Evolutionary conservation across 2,113 vertebrate genomes (phyloP).

Genomic region (Oceanites oceanicus): DNA sequence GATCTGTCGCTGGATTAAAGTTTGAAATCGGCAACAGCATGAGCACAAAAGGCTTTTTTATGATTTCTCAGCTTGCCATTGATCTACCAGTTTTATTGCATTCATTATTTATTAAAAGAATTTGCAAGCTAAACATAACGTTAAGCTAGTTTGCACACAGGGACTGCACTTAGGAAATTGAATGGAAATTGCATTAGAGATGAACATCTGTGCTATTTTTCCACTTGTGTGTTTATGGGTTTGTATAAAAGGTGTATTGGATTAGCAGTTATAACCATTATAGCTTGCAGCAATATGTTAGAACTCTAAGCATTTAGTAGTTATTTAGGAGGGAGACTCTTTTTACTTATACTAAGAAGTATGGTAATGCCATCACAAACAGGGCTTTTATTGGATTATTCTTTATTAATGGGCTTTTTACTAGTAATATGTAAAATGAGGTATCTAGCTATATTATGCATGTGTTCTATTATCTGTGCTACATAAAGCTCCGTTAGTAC

Average conservation of each 20-base stretch:
- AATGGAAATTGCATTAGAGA: conserved; percentile 92
- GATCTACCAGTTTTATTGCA: conserved; percentile 89
- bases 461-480: neutral
- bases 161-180: conserved; percentile 91
- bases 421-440: neutral
- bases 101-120: conserved; percentile 96
- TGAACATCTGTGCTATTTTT: conserved; percentile 89
- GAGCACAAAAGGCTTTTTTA: conserved; percentile 82
- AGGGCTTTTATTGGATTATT: conserved; percentile 39
- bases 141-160: conserved; percentile 89
- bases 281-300: conserved; percentile 72
- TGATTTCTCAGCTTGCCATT: conserved; percentile 88
- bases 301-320: conserved; percentile 60
- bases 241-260: conserved; percentile 85
- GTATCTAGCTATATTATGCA: neutral
- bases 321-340: conserved; percentile 56
- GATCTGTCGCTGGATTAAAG: conserved; percentile 78
- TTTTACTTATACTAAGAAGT: conserved; percentile 26
- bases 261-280: conserved; percentile 84
- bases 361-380: neutral
- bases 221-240: conserved; percentile 83
- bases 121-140: conserved; percentile 93
- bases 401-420: conserved; percentile 48
- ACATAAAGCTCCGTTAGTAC: neutral
- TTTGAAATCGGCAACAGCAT: conserved; percentile 78